Conservation (phyloP, 2,797 vertebrate genomes). For the Crax fasciolata region DNA sequence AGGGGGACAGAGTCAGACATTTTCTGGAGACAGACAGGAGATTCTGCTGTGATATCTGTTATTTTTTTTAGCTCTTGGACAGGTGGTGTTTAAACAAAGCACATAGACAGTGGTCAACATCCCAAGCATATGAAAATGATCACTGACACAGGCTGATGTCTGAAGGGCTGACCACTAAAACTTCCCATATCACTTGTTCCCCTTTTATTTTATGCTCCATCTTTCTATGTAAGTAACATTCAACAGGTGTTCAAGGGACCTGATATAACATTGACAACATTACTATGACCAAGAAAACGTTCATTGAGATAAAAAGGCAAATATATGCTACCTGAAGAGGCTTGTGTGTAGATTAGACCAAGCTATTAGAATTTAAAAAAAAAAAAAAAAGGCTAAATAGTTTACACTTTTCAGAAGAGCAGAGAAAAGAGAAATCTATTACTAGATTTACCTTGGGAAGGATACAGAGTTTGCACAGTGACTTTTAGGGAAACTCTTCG, state of each 20-base stretch:
- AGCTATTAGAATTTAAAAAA: not conserved
- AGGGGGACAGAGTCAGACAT: not conserved
- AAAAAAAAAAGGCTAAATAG: fast-evolving
- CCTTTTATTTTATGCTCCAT: not conserved
- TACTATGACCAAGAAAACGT: not conserved
- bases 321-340: not conserved
- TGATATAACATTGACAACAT: not conserved
- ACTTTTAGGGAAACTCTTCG: not conserved
- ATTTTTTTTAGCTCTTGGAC: not conserved
- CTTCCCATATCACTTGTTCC: not conserved
- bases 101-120: not conserved
- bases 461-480: not conserved
- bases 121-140: not conserved
- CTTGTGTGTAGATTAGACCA: not conserved
- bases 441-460: not conserved
- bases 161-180: not conserved
- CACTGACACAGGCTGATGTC: not conserved
- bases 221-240: not conserved
- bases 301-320: not conserved
- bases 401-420: not conserved
- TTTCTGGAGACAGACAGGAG: not conserved
- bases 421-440: not conserved
- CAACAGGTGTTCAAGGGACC: not conserved
- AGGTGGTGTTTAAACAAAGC: not conserved
- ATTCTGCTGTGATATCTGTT: not conserved